Evolutionary conservation across 2,113 vertebrate genomes (phyloP).

Genomic region (Ciconia stormi): DNA sequence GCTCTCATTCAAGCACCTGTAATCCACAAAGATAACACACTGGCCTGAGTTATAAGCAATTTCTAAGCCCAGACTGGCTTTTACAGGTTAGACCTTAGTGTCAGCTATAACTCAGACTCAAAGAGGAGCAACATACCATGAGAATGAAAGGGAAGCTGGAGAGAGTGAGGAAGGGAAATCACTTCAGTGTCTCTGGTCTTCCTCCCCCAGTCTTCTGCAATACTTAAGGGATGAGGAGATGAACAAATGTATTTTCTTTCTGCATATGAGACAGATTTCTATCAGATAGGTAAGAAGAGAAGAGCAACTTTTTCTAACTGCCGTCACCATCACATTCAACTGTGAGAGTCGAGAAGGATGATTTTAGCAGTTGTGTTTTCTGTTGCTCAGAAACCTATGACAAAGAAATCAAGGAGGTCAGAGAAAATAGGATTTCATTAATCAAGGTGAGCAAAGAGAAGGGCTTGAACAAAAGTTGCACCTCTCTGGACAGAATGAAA

Average conservation of each 20-base stretch:
- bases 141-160: background rate
- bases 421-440: slow-evolving; percentile 8
- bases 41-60: background rate
- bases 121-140: background rate
- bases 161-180: background rate
- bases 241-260: background rate
- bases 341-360: background rate
- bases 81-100: background rate
- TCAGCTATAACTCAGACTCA: background rate
- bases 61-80: background rate
- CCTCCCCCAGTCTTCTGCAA: background rate
- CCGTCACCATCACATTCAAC: background rate
- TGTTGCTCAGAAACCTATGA: background rate
- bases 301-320: background rate
- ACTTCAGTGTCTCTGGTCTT: background rate
- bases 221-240: background rate
- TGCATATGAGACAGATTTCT: background rate
- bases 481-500: background rate
- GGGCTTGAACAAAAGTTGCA: background rate
- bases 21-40: background rate
- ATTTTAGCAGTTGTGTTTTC: background rate
- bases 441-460: background rate
- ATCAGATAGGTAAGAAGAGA: background rate
- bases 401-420: background rate
- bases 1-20: background rate